Evolutionary conservation across 1,140 invertebrate genomes (phyloP), one percentile per base, ranked within the genome.

Genomic region (Stenopsyche tienmushanensis): DNA sequence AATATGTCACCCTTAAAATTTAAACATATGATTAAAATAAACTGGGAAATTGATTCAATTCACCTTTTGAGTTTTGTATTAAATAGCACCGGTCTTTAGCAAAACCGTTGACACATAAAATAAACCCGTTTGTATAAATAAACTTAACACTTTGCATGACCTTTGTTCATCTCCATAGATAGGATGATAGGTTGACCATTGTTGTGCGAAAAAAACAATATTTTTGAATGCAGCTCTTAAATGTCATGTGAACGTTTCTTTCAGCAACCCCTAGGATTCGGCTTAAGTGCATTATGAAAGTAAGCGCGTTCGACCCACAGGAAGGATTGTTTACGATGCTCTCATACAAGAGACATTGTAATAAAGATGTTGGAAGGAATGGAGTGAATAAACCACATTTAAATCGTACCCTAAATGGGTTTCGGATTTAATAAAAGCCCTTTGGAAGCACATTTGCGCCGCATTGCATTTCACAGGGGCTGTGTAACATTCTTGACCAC

Each of bases 381-480:
- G 17, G 7, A 47, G 44, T 47, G 44, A 47, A 47, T 47, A 47
- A 47, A 47, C 44, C 44, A 20, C 44, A 47, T 47, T 47, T 8
- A 20, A 47, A 39, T 39, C 34, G 34, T 39, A 39, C 34, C 44
- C 44, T 47, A 18, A 47, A 47, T 47, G 44, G 44, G 44, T 8
- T 47, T 18, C 44, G 44, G 8, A 18, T 47, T 47, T 47, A 47
- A 47, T 47, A 47, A 47, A 47, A 18, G 44, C 17, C 44, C 44
- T 47, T 18, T 8, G 29, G 5, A 34, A 5, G 13, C 29, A 34
- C 34, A 7, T 39, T 39, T 8, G 34, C 7, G 34, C 34, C 7
- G 34, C 34, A 7, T 39, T 39, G 34, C 34, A 39, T 39, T 39
- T 7, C 29, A 34, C 29, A 34, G 29, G 5, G 29, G 34, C n/a